phyloP scores from a whole-genome alignment of 2,888 invertebrate genomes.

The Drosophila anomalata region DNA sequence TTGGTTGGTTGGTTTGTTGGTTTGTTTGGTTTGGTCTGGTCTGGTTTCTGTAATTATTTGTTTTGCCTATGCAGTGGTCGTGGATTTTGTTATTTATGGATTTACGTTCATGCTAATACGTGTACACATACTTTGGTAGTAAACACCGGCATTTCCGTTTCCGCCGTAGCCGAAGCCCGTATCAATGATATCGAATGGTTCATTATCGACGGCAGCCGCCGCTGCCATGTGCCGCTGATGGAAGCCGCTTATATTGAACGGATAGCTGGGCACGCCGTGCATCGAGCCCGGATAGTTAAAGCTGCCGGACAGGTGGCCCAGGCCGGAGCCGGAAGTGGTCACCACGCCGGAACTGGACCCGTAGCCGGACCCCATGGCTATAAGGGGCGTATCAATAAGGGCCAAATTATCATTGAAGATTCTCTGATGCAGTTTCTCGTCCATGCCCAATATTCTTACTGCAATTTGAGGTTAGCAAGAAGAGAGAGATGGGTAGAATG shows the following conservation, averaged over 20 bases:
- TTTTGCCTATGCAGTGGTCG: constrained; percentile 16
- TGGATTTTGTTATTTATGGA: constrained; percentile 50
- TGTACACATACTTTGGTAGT: constrained; percentile 84
- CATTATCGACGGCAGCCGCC: constrained; percentile 76
- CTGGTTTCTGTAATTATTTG: constrained; percentile 47
- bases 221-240: constrained; percentile 82
- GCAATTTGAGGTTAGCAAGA: constrained; percentile 81
- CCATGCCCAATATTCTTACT: constrained; percentile 85
- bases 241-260: constrained; percentile 84
- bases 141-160: constrained; percentile 80
- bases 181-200: constrained; percentile 81
- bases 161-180: constrained; percentile 72
- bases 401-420: constrained; percentile 84
- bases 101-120: constrained; percentile 74
- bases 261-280: constrained; percentile 82
- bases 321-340: constrained; percentile 36
- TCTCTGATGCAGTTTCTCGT: constrained; percentile 84
- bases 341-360: constrained; percentile 44
- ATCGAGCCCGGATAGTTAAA: constrained; percentile 81
- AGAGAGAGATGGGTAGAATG: constrained; percentile 76
- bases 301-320: constrained; percentile 59
- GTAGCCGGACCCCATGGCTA: constrained; percentile 68
- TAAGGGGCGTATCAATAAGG: constrained; percentile 84
- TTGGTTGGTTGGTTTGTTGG: constrained; percentile 15
- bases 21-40: constrained; percentile 38